Percentiles rank a stretch among this genome's conserved stretches.
Evolutionary conservation across 2,888 invertebrate genomes (phyloP).

Genomic region (Tricholauxania praeusta): DNA sequence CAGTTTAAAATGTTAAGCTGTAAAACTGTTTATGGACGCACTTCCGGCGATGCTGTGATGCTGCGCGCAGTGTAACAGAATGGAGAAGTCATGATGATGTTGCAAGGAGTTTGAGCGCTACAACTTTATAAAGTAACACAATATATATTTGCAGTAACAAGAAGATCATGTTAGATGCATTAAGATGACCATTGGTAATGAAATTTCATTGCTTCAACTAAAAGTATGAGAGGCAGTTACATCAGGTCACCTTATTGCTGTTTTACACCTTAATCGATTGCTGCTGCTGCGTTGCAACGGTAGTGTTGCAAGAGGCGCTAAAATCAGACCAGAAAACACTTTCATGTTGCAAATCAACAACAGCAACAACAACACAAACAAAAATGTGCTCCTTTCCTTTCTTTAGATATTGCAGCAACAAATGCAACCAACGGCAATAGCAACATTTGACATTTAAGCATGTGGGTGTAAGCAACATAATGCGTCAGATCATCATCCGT

Average conservation of each 20-base stretch:
- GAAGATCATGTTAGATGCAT: no score
- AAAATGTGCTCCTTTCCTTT: neutral
- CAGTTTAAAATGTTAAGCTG: constrained; percentile 48
- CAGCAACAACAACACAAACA: neutral
- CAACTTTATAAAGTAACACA: constrained; percentile 2
- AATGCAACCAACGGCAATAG: neutral
- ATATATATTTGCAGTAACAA: neutral
- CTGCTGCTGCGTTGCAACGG: neutral
- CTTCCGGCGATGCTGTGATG: constrained; percentile 44
- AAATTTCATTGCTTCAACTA: no score
- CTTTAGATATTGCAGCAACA: neutral
- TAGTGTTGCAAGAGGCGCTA: constrained; percentile 16
- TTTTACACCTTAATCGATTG: neutral
- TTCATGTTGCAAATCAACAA: neutral
- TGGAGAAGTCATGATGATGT: no score
- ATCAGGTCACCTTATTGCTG: no score
- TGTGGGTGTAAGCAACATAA: constrained; percentile 24
- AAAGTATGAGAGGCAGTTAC: no score
- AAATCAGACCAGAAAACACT: constrained; percentile 3
- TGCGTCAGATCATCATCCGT: constrained; percentile 14
- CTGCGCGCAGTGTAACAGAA: neutral
- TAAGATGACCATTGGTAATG: no score
- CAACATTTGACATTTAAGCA: neutral
- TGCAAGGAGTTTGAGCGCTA: neutral
- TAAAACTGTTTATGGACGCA: constrained; percentile 50